Evolutionary conservation across 2,113 vertebrate genomes (phyloP), one percentile per base, ranked within the genome.

Genomic region (Trochalopteron elliotii): DNA sequence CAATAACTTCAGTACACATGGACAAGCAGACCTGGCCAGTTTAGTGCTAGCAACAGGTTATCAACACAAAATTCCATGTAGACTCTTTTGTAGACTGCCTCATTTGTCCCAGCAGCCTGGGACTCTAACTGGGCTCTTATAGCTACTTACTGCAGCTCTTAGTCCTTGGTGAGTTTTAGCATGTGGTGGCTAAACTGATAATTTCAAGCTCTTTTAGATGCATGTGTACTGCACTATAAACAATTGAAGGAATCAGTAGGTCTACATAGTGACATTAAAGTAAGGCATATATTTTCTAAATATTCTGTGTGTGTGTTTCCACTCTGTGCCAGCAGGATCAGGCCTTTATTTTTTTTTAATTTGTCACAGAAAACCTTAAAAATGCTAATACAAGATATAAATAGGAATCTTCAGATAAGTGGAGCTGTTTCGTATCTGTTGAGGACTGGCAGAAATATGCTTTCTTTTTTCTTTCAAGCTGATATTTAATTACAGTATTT

Each of bases 311-410:
- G 35, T 7, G 4, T 61, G 31, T 67, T 86, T 82, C 31, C 35
- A 30, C 27, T 31, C 33, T n/a, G 15, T 67, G 39, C 68, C 7
- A 15, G 59, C 45, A 47, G 49, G 72, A 64, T 37, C 15, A 59
- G 40, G 25, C 18, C 57, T 93, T 89, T 57, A 50, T 89, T 83
- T 88, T 60, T 74, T 12, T 77, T 92, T 39, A 39, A 39, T 39
- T 39, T 86, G 31, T 67, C 63, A 59, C 42, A 89, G 50, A 93
- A 72, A 94, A 57, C 67, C 55, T 85, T 89, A 72, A 87, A 80
- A 89, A 78, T 69, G 77, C 37, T 90, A 86, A 70, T 55, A 67
- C 15, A 77, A 20, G 47, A 70, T 96, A 95, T 71, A 97, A 97
- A 90, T 79, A 88, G 74, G 40, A 71, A 44, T 69, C 85, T 94